Conservation (phyloP, 2,797 vertebrate species). For the Bovichtus variegatus region DNA sequence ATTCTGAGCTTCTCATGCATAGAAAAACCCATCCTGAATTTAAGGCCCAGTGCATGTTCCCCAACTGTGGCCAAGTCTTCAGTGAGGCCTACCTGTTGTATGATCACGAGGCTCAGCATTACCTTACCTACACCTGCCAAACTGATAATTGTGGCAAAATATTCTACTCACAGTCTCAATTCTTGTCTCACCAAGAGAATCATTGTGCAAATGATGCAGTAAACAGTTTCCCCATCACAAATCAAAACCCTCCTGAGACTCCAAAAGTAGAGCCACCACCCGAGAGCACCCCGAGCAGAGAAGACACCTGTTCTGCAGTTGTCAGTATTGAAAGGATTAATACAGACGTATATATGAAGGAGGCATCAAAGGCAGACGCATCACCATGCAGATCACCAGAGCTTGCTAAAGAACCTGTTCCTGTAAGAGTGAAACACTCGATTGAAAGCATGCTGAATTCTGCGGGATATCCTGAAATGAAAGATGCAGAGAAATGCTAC, state of each 20-base stretch:
- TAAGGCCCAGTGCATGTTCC: conserved; percentile 98
- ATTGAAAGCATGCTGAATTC: conserved; percentile 81
- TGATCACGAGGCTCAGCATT: conserved; percentile 99
- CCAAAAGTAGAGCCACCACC: conserved; percentile 49
- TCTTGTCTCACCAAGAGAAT: conserved; percentile 91
- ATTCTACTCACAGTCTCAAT: conserved; percentile 92
- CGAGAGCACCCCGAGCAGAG: conserved; percentile 42
- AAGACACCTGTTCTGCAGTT: conserved; percentile 32
- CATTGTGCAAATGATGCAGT: conserved; percentile 82
- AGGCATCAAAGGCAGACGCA: conserved; percentile 48
- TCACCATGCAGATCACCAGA: conserved; percentile 67
- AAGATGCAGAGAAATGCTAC: conserved; percentile 76
- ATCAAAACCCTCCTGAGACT: conserved; percentile 72
- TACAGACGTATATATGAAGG: conserved; percentile 53
- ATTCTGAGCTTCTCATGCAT: conserved; percentile 95
- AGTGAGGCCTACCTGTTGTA: conserved; percentile 97
- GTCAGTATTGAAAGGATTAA: conserved; percentile 57
- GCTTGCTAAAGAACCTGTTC: conserved; percentile 51
- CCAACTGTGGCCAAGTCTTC: conserved; percentile 96
- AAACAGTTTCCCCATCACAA: conserved; percentile 57
- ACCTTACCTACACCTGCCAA: conserved; percentile 96
- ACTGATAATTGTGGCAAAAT: conserved; percentile 92
- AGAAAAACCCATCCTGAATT: conserved; percentile 95
- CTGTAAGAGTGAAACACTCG: conserved; percentile 80
- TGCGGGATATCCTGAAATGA: conserved; percentile 48